Evolutionary conservation across 2,113 vertebrate species (phyloP).

Genomic region (Felis catus): DNA sequence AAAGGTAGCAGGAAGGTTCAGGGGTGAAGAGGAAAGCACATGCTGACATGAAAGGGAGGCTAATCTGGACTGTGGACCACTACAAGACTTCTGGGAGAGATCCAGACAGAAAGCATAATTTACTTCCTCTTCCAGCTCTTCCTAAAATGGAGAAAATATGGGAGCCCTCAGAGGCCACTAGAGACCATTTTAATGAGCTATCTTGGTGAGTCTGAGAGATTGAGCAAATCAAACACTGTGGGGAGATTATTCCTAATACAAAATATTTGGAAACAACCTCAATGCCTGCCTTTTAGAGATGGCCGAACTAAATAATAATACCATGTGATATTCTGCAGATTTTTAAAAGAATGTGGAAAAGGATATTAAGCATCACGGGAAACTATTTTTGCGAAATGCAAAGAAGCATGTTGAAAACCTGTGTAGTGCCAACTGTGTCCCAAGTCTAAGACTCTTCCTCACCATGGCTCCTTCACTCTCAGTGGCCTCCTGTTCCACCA

Average conservation of each 20-base stretch:
- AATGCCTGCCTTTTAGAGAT: background rate
- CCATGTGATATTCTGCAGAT: background rate
- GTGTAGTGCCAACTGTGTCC: background rate
- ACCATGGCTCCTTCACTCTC: background rate
- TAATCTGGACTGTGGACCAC: background rate
- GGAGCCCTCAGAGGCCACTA: background rate
- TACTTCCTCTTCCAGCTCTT: background rate
- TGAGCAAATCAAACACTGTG: background rate
- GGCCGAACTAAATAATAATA: background rate
- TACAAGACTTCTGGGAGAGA: too few relatives aligned
- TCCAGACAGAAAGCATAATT: too few relatives aligned
- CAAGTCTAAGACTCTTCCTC: background rate
- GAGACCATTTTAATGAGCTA: background rate
- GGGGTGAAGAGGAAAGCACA: background rate
- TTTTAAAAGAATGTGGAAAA: background rate
- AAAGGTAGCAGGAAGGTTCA: background rate
- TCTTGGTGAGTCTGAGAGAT: background rate
- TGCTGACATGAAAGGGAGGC: background rate
- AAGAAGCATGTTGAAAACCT: background rate
- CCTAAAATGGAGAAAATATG: background rate
- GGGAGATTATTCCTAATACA: background rate
- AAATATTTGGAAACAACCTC: background rate
- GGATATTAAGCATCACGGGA: background rate
- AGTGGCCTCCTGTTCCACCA: background rate
- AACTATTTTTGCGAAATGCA: background rate